Conservation (phyloP, 2,888 invertebrate genomes). For the Xiphydria camelus region DNA sequence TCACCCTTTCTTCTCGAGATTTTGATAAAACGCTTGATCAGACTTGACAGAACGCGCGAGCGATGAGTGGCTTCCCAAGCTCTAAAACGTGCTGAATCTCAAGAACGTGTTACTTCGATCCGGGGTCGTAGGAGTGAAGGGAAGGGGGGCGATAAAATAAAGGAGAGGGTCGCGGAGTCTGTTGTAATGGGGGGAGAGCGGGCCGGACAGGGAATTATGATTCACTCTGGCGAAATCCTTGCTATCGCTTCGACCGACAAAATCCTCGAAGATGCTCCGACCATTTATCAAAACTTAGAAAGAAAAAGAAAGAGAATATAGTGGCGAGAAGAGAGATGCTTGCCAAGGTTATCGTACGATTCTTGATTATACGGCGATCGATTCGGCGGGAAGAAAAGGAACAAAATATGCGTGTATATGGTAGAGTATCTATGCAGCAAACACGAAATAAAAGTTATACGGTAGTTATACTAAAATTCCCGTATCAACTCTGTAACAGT, state of each 20-base stretch:
- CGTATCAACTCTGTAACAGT: too few species aligned
- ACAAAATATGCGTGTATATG: too few species aligned
- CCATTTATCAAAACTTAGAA: conserved; percentile 20
- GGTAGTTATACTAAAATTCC: too few species aligned
- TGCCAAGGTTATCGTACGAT: too few species aligned
- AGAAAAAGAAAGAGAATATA: conserved; percentile 8
- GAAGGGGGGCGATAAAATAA: conserved; percentile 16
- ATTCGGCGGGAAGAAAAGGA: too few species aligned
- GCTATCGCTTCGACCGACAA: conserved; percentile 10
- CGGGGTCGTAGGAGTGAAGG: conserved; percentile 15
- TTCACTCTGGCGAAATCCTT: conserved; percentile 25
- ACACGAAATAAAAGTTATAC: too few species aligned
- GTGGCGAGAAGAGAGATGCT: too few species aligned
- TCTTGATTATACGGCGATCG: too few species aligned
- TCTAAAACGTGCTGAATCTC: conserved; percentile 17
- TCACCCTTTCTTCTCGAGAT: conserved; percentile 3
- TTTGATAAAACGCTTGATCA: too few species aligned
- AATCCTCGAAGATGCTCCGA: conserved; percentile 19
- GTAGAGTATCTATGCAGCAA: too few species aligned
- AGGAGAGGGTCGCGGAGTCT: conserved; percentile 7
- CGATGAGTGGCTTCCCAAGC: conserved; percentile 22
- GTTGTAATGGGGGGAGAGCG: conserved; percentile 8
- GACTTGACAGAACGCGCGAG: conserved; percentile 22
- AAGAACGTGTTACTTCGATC: conserved; percentile 24
- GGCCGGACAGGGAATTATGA: conserved; percentile 27